Evolutionary conservation across 2,113 vertebrate species (phyloP).

Genomic region (Rissa tridactyla): DNA sequence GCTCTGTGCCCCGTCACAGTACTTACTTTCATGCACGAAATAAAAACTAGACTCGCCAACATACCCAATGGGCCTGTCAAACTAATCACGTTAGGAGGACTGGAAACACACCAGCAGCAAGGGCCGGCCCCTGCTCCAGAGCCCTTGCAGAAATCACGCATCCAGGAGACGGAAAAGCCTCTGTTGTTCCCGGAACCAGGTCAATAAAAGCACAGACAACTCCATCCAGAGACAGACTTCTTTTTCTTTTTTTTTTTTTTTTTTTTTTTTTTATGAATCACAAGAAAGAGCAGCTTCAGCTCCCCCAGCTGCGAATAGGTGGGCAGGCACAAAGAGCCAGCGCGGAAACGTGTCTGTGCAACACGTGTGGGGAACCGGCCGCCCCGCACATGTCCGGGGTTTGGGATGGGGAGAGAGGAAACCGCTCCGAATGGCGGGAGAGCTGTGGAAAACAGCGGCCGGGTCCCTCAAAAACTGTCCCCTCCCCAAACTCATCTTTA

Average conservation of each 20-base stretch:
- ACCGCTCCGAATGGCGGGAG: background rate
- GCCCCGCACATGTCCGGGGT: background rate
- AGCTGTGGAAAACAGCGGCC: background rate
- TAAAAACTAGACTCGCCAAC: background rate
- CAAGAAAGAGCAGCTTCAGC: background rate
- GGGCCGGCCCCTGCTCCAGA: background rate
- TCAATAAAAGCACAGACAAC: conserved; percentile 59
- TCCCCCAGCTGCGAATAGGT: conserved; percentile 28
- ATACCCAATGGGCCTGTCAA: conserved; percentile 46
- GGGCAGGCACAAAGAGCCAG: background rate
- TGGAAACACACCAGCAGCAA: conserved; percentile 41
- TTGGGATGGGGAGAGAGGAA: background rate
- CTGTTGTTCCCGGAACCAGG: conserved; percentile 46
- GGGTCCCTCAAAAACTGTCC: background rate
- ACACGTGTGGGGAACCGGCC: background rate
- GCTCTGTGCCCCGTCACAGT: background rate
- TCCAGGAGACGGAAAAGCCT: conserved; percentile 24
- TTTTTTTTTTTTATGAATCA: background rate
- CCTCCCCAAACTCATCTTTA: background rate
- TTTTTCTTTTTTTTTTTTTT: background rate
- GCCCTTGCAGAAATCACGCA: background rate
- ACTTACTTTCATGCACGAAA: background rate
- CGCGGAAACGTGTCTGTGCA: background rate
- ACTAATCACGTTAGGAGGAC: conserved; percentile 23
- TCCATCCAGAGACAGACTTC: conserved; percentile 18